Evolutionary conservation across 2,113 vertebrate genomes (phyloP).

Genomic region (Sisor rabdophorus): DNA sequence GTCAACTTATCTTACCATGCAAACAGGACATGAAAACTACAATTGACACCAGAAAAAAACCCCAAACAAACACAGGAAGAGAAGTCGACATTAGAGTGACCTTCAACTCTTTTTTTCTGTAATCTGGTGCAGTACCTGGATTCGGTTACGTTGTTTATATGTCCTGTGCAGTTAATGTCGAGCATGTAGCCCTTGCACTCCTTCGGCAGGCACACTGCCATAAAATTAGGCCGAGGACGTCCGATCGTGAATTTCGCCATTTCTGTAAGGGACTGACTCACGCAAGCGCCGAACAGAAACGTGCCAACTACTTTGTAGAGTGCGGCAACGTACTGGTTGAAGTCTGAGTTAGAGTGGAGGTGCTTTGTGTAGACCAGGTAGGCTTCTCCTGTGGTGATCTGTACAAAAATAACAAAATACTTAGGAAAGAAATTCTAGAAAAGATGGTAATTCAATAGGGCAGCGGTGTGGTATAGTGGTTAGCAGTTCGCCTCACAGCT

Average conservation of each 20-base stretch:
- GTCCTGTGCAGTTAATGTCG: constrained; percentile 78
- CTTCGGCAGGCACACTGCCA: constrained; percentile 81
- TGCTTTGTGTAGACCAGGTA: constrained; percentile 84
- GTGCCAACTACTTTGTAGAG: constrained; percentile 87
- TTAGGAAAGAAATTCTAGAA: not conserved
- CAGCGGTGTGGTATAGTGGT: too few species aligned
- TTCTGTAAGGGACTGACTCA: constrained; percentile 88
- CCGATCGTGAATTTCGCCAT: constrained; percentile 91
- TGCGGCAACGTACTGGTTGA: constrained; percentile 87
- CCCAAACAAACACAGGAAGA: constrained; percentile 16
- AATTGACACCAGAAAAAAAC: constrained; percentile 18
- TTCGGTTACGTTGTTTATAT: constrained; percentile 72
- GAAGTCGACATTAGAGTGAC: constrained; percentile 16
- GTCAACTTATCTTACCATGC: constrained; percentile 7
- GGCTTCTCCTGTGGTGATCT: constrained; percentile 84
- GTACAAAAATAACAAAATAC: not conserved
- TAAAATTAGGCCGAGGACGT: constrained; percentile 87
- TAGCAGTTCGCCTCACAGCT: too few species aligned
- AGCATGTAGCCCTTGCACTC: constrained; percentile 76
- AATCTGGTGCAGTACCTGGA: constrained; percentile 74
- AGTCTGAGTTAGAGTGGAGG: constrained; percentile 83
- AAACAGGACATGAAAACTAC: constrained; percentile 36
- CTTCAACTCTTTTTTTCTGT: constrained; percentile 12
- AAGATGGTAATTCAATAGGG: too few species aligned
- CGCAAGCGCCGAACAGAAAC: constrained; percentile 77